These are phyloP conservation scores for Bombus impatiens DNA, from an alignment of 1,140 invertebrate genomes.

Conservation along the genomic window DNA sequence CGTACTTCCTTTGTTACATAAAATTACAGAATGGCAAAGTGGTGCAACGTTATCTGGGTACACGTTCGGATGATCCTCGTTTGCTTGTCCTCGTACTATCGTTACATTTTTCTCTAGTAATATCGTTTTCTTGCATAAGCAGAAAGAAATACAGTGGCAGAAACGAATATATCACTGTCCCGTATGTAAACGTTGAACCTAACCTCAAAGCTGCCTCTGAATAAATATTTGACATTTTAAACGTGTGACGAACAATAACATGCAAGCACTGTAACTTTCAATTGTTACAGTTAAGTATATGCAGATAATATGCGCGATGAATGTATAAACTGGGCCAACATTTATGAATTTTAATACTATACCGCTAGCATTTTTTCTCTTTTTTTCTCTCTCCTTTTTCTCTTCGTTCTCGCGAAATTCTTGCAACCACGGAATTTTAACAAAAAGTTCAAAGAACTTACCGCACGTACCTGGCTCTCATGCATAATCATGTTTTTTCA, in stretches of 20 bases:
- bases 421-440: not conserved
- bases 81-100: too few species aligned
- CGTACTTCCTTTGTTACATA: too few species aligned
- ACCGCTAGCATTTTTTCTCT: not conserved
- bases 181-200: not conserved
- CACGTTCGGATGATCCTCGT: too few species aligned
- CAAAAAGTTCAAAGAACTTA: not conserved
- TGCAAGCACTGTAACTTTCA: conserved; percentile 41
- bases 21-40: too few species aligned
- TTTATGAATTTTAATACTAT: conserved; percentile 39
- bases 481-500: not conserved
- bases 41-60: not conserved
- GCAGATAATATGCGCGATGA: conserved; percentile 24
- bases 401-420: not conserved
- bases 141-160: too few species aligned
- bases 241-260: conserved; percentile 6
- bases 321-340: not conserved
- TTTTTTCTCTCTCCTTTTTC: not conserved
- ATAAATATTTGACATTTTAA: conserved; percentile 34
- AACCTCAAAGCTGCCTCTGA: not conserved
- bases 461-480: not conserved
- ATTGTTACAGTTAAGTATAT: conserved; percentile 26
- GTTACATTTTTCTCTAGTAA: not conserved
- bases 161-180: conserved; percentile 30
- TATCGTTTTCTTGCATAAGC: not conserved